A percentile compares a stretch with the other conserved stretches of the same genome.
These are phyloP conservation scores for Lutjanus erythropterus DNA, from an alignment of 2,113 vertebrate genomes.

Conservation along the genomic window DNA sequence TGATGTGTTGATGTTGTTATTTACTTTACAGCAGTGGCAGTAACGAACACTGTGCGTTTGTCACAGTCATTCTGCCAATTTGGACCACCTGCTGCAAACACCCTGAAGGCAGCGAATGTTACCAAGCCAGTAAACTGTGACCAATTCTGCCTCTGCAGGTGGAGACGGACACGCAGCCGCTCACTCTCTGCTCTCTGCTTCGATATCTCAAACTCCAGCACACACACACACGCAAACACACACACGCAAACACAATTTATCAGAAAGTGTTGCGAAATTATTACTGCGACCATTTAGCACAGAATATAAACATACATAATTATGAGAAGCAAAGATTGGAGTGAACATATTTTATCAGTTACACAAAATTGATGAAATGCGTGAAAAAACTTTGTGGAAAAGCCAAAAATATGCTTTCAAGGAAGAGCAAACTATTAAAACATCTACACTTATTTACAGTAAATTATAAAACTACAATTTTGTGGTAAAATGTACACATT, in stretches of 20 bases:
- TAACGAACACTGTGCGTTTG: slow-evolving; percentile 69
- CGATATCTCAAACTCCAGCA: slow-evolving; percentile 50
- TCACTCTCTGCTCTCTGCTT: slow-evolving; percentile 48
- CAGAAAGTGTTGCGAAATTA: slow-evolving; percentile 37
- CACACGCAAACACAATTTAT: slow-evolving; percentile 21
- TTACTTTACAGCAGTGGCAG: slow-evolving; percentile 68
- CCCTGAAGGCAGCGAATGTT: slow-evolving; percentile 71
- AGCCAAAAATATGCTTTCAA: slow-evolving; percentile 24
- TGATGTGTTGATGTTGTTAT: slow-evolving; percentile 72
- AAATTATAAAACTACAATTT: neutral
- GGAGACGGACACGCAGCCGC: slow-evolving; percentile 68
- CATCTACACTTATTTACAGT: neutral
- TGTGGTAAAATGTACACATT: neutral
- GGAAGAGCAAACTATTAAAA: neutral
- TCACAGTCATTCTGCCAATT: slow-evolving; percentile 76
- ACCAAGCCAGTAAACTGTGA: slow-evolving; percentile 78
- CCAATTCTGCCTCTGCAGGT: slow-evolving; percentile 78
- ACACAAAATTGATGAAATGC: slow-evolving; percentile 29
- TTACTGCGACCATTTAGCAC: slow-evolving; percentile 21
- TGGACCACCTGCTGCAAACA: slow-evolving; percentile 80
- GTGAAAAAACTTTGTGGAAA: slow-evolving; percentile 27
- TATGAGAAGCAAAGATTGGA: slow-evolving; percentile 39
- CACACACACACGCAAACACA: slow-evolving; percentile 17
- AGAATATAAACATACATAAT: slow-evolving; percentile 43
- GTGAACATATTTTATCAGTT: slow-evolving; percentile 20